These are phyloP conservation scores for Mesopsocus fuscifrons DNA, from an alignment of 2,888 invertebrate genomes.

Conservation along the genomic window DNA sequence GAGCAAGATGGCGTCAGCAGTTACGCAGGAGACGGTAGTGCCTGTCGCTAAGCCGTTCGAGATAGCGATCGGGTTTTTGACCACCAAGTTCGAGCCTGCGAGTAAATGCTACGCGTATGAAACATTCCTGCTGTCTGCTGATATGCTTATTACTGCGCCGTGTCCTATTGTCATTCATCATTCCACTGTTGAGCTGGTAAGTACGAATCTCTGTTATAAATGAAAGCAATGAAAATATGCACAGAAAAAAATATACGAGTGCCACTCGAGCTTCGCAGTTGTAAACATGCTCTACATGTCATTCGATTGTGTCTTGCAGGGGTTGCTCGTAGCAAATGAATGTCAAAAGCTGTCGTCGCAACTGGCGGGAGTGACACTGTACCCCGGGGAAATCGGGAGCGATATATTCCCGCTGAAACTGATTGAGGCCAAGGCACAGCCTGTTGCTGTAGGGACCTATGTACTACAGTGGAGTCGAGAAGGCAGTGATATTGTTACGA, in stretches of 20 bases:
- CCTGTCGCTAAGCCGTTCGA: conserved; percentile 52
- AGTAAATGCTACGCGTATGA: conserved; percentile 46
- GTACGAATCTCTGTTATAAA: too few species aligned
- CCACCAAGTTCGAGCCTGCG: conserved; percentile 42
- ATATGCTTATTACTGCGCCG: conserved; percentile 45
- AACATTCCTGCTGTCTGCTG: conserved; percentile 46
- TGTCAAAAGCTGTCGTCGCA: conserved; percentile 19
- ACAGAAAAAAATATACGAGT: too few species aligned
- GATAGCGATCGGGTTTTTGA: conserved; percentile 41
- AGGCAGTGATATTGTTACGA: conserved; percentile 22
- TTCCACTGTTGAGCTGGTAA: conserved; percentile 41
- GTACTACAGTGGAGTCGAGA: conserved; percentile 33
- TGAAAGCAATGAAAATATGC: conserved; percentile 19
- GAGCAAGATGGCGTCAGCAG: conserved; percentile 40
- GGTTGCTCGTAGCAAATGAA: too few species aligned
- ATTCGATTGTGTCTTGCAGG: too few species aligned
- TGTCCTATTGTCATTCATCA: conserved; percentile 46
- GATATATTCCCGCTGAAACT: conserved; percentile 31
- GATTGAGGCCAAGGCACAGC: conserved; percentile 26
- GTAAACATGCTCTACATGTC: too few species aligned
- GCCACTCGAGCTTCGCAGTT: too few species aligned
- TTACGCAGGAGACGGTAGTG: conserved; percentile 41
- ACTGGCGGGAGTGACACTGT: conserved; percentile 25
- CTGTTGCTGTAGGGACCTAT: conserved; percentile 31
- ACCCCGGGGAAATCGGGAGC: conserved; percentile 30